Conservation (phyloP, 92 coral and sea anemone species). For the Porites divaricata region DNA sequence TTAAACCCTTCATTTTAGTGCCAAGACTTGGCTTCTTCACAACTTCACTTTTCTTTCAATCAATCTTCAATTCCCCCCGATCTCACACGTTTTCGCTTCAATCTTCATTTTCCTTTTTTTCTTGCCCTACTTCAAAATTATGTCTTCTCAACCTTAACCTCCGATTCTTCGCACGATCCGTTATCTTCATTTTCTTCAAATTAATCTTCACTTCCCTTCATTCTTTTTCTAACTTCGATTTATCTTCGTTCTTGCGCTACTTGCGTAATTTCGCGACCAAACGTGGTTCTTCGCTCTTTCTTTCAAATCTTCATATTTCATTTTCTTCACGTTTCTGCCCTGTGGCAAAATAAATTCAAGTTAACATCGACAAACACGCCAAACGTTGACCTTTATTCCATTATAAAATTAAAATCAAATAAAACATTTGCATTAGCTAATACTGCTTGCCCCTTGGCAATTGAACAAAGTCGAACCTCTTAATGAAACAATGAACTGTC, state of each 20-base stretch:
- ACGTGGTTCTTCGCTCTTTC: slow-evolving; percentile 64
- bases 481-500: not conserved
- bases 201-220: slow-evolving; percentile 20
- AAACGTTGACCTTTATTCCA: slow-evolving; percentile 29
- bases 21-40: slow-evolving; percentile 11
- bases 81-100: slow-evolving; percentile 6
- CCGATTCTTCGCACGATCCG: not conserved
- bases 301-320: slow-evolving; percentile 68
- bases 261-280: slow-evolving; percentile 47
- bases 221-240: slow-evolving; percentile 30
- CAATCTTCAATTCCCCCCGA: not conserved
- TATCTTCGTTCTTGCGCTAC: slow-evolving; percentile 67
- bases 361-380: slow-evolving; percentile 42
- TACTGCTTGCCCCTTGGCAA: not conserved
- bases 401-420: slow-evolving; percentile 27
- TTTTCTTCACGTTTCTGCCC: slow-evolving; percentile 58
- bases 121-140: slow-evolving; percentile 43
- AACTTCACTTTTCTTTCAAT: slow-evolving; percentile 1
- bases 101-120: slow-evolving; percentile 45
- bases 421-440: not conserved
- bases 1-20: slow-evolving; percentile 4
- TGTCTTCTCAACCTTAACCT: slow-evolving; percentile 8
- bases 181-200: slow-evolving; percentile 16
- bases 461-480: not conserved
- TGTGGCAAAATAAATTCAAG: slow-evolving; percentile 70